These are phyloP conservation scores for Abramis brama DNA, from an alignment of 2,113 vertebrate genomes.

Conservation along the genomic window DNA sequence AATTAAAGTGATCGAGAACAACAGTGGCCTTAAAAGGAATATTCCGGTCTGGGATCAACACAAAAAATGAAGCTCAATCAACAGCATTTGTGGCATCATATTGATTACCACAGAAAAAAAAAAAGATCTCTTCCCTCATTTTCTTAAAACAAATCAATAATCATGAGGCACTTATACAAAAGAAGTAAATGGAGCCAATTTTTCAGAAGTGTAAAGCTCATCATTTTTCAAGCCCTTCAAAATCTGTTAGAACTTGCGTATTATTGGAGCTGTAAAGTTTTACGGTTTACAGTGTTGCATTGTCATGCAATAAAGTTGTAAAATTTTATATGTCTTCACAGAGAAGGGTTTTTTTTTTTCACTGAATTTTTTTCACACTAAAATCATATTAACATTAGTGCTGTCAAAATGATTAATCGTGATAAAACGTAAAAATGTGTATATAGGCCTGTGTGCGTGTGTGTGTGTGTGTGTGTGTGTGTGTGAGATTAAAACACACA, in stretches of 20 bases:
- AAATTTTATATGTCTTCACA: background rate
- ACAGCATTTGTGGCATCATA: background rate
- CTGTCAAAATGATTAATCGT: too few relatives aligned
- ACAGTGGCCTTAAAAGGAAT: background rate
- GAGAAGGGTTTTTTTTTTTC: background rate
- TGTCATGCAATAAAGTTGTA: background rate
- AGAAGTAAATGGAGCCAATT: background rate
- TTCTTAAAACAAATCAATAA: background rate
- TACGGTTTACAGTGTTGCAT: background rate
- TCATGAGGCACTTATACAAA: background rate
- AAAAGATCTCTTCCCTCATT: background rate
- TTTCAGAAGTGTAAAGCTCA: background rate
- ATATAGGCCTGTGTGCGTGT: too few relatives aligned
- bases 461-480: too few relatives aligned
- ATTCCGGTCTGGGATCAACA: background rate
- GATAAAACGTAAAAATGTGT: too few relatives aligned
- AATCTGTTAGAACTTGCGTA: background rate
- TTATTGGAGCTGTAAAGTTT: background rate
- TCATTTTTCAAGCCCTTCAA: background rate
- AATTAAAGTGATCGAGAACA: background rate
- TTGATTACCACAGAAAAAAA: background rate
- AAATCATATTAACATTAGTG: background rate
- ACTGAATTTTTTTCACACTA: background rate
- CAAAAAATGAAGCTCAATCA: background rate
- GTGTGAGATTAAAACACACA: too few relatives aligned